Percentiles rank a stretch among this genome's conserved stretches.
phyloP scores from a whole-genome alignment of 2,888 invertebrate species.

The Phaedon cochleariae region DNA sequence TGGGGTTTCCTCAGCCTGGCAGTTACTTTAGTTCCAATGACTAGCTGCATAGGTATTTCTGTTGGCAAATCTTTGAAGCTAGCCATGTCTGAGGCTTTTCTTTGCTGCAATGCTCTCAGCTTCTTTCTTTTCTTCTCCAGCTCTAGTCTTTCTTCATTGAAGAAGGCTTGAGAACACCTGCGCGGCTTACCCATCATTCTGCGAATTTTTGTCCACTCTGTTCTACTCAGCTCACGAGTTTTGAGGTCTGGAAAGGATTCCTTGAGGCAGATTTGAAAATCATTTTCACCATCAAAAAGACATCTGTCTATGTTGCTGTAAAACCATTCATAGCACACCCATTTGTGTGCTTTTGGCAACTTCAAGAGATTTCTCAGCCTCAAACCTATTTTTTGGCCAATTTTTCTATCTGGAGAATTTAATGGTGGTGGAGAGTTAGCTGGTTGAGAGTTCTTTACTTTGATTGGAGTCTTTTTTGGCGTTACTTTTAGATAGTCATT shows the following conservation, averaged over 20 bases:
- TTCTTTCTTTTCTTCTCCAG: constrained; percentile 90
- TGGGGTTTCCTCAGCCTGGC: constrained; percentile 91
- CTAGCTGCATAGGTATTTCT: constrained; percentile 93
- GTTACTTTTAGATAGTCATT: constrained; percentile 42
- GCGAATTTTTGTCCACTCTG: constrained; percentile 95
- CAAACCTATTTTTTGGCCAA: constrained; percentile 90
- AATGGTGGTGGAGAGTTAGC: constrained; percentile 62
- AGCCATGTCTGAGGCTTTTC: constrained; percentile 82
- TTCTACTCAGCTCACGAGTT: constrained; percentile 82
- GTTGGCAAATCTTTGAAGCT: constrained; percentile 87
- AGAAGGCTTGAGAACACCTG: constrained; percentile 93
- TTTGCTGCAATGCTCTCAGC: constrained; percentile 91
- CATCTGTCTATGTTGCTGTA: constrained; percentile 98
- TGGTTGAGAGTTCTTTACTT: constrained; percentile 47
- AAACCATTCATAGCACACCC: constrained; percentile 99
- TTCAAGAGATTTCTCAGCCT: constrained; percentile 91
- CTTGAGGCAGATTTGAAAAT: constrained; percentile 91
- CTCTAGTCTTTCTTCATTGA: constrained; percentile 92
- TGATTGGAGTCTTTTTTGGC: constrained; percentile 55
- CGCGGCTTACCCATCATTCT: constrained; percentile 97
- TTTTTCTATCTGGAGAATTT: constrained; percentile 78
- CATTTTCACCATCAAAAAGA: constrained; percentile 94
- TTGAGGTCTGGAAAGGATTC: constrained; percentile 94
- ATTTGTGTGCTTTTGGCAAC: constrained; percentile 97
- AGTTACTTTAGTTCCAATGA: constrained; percentile 93